phyloP scores from a whole-genome alignment of 1,140 invertebrate genomes.

The Cyclina sinensis region DNA sequence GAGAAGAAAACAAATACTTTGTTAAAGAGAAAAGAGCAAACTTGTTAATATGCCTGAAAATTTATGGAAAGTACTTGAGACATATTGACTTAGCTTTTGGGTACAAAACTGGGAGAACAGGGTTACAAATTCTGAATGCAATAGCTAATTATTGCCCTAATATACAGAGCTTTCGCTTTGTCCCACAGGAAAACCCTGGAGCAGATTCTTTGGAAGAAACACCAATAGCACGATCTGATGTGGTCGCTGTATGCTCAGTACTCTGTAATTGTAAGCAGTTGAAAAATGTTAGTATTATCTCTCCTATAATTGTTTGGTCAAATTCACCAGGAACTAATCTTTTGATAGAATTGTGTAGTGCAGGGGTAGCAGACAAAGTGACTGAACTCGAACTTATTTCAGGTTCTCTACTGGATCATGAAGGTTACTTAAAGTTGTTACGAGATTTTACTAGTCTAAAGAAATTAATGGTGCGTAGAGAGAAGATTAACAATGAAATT shows the following conservation, averaged over 20 bases:
- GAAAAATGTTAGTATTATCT: constrained; percentile 48
- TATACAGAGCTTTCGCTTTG: constrained; percentile 62
- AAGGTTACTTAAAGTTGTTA: constrained; percentile 65
- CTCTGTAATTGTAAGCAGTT: constrained; percentile 61
- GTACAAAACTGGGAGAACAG: constrained; percentile 65
- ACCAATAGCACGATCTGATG: constrained; percentile 59
- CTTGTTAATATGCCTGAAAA: constrained; percentile 72
- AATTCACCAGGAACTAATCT: constrained; percentile 66
- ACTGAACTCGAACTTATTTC: constrained; percentile 70
- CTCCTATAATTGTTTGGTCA: constrained; percentile 69
- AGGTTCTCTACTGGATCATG: constrained; percentile 69
- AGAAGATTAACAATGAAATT: constrained; percentile 73
- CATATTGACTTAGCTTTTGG: constrained; percentile 69
- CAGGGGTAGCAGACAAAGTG: constrained; percentile 62
- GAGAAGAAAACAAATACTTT: constrained; percentile 74
- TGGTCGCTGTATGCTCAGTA: constrained; percentile 64
- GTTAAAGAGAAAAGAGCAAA: constrained; percentile 68
- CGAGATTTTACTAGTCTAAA: constrained; percentile 66
- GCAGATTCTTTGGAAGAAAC: constrained; percentile 40
- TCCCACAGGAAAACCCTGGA: constrained; percentile 55
- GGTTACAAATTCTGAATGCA: constrained; percentile 69
- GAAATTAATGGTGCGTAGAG: constrained; percentile 69
- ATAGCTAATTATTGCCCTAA: constrained; percentile 70
- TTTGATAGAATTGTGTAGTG: constrained; percentile 53
- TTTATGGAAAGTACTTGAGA: constrained; percentile 73